Evolutionary conservation across 2,888 invertebrate genomes (phyloP).

Genomic region (Phania funesta): DNA sequence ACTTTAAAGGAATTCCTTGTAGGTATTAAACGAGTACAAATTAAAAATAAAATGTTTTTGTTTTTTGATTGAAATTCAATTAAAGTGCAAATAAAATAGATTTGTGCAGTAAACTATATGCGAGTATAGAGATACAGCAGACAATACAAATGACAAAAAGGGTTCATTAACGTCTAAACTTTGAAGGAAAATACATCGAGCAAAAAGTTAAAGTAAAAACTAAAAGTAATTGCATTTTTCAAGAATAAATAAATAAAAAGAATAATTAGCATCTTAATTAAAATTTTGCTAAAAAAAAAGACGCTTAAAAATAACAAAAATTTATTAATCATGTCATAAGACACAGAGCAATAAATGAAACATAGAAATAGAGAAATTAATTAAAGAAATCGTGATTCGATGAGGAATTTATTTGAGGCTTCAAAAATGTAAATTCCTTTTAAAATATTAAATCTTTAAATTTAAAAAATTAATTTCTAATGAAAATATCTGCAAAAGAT

Average conservation of each 20-base stretch:
- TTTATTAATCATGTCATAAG: too few species aligned
- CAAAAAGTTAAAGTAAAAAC: neutral
- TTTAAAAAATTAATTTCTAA: too few species aligned
- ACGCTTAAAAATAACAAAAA: too few species aligned
- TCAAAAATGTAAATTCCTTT: too few species aligned
- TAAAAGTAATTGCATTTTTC: neutral
- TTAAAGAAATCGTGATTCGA: too few species aligned
- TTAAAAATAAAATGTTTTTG: conserved; percentile 38
- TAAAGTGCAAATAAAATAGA: conserved; percentile 63
- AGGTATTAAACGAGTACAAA: conserved; percentile 24
- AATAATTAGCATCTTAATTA: too few species aligned
- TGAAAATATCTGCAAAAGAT: too few species aligned
- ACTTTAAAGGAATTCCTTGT: conserved; percentile 64
- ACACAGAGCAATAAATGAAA: too few species aligned
- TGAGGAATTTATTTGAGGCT: too few species aligned
- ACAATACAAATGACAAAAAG: conserved; percentile 34
- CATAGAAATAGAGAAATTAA: too few species aligned
- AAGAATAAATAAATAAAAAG: neutral
- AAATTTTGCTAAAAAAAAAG: too few species aligned
- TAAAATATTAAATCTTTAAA: too few species aligned
- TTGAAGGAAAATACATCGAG: conserved; percentile 24
- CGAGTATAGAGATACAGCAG: neutral
- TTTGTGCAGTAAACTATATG: conserved; percentile 33
- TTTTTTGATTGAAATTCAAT: conserved; percentile 63
- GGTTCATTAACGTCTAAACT: conserved; percentile 67